These are phyloP conservation scores for Drosophila kokeensis DNA, from an alignment of 2,888 invertebrate genomes.

Conservation along the genomic window DNA sequence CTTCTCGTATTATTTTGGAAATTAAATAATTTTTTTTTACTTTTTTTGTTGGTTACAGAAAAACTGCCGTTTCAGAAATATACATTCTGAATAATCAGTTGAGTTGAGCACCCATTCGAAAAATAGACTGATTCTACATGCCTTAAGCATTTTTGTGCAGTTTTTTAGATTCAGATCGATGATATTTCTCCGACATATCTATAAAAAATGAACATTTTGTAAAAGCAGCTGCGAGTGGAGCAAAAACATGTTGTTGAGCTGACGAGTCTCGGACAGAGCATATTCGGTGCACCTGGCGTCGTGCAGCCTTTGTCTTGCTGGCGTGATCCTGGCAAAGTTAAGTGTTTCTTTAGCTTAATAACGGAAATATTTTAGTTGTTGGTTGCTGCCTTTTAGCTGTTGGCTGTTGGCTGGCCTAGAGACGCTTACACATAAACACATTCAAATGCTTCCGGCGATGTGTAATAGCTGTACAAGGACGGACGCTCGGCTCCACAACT, in stretches of 20 bases:
- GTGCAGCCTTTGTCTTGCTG: slow-evolving; percentile 1
- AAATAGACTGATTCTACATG: slow-evolving; percentile 14
- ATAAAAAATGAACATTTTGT: slow-evolving; percentile 8
- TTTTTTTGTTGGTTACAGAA: neutral
- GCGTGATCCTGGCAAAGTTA: slow-evolving; percentile 70
- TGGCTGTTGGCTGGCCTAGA: slow-evolving; percentile 49
- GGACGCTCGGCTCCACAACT: slow-evolving; percentile 8
- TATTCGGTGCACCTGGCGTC: slow-evolving; percentile 53
- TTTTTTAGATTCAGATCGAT: neutral
- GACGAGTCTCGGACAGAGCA: neutral
- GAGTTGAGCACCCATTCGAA: slow-evolving; percentile 53
- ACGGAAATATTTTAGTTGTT: slow-evolving; percentile 78
- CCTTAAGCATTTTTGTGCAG: neutral
- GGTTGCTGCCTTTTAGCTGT: slow-evolving; percentile 29
- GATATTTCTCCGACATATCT: slow-evolving; percentile 15
- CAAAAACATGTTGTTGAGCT: neutral
- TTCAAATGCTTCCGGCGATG: slow-evolving; percentile 75
- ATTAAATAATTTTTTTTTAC: neutral
- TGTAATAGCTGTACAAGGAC: slow-evolving; percentile 71
- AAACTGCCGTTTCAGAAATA: neutral
- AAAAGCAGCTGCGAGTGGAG: slow-evolving; percentile 1
- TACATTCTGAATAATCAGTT: neutral
- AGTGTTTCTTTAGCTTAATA: slow-evolving; percentile 81
- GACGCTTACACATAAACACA: slow-evolving; percentile 75
- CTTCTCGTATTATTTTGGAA: neutral